A percentile compares a stretch with the other conserved stretches of the same genome.
phyloP scores from a whole-genome alignment of 1,140 invertebrate species.

The Aporrectodea caliginosa region DNA sequence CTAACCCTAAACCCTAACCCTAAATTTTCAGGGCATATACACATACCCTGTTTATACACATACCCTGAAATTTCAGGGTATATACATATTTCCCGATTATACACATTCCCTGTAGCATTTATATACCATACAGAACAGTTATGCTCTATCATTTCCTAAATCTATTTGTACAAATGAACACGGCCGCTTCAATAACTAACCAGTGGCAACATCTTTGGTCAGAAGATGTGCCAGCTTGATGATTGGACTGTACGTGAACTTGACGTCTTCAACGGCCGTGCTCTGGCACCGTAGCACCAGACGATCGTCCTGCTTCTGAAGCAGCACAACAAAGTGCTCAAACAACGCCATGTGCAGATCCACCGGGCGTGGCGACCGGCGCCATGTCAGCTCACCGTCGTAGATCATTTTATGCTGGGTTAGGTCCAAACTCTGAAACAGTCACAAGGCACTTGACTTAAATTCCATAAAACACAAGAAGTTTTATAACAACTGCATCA shows the following conservation, averaged over 20 bases:
- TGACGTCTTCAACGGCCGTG: slow-evolving; percentile 31
- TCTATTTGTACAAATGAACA: too few relatives aligned
- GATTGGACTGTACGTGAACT: slow-evolving; percentile 36
- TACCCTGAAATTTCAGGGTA: not conserved
- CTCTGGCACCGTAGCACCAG: slow-evolving; percentile 30
- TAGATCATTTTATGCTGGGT: slow-evolving; percentile 76
- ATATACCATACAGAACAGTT: too few relatives aligned
- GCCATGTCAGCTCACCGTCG: slow-evolving; percentile 77
- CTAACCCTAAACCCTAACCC: too few relatives aligned
- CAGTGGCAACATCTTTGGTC: slow-evolving; percentile 67
- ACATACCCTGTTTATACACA: too few relatives aligned
- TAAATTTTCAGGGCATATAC: too few relatives aligned
- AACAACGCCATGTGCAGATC: slow-evolving; percentile 83
- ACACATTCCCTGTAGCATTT: too few relatives aligned
- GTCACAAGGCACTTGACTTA: not conserved
- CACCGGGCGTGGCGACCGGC: slow-evolving; percentile 66
- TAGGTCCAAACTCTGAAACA: slow-evolving; percentile 70
- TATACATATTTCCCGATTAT: too few relatives aligned
- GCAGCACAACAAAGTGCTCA: slow-evolving; percentile 79
- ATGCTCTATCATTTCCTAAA: too few relatives aligned
- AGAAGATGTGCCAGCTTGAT: slow-evolving; percentile 49
- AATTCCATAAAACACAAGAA: too few relatives aligned
- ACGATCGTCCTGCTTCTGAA: slow-evolving; percentile 78
- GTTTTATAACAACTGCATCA: too few relatives aligned
- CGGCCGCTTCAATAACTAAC: slow-evolving; percentile 55